Conservation (phyloP, 2,888 invertebrate genomes). For the Keiferia lycopersicella region DNA sequence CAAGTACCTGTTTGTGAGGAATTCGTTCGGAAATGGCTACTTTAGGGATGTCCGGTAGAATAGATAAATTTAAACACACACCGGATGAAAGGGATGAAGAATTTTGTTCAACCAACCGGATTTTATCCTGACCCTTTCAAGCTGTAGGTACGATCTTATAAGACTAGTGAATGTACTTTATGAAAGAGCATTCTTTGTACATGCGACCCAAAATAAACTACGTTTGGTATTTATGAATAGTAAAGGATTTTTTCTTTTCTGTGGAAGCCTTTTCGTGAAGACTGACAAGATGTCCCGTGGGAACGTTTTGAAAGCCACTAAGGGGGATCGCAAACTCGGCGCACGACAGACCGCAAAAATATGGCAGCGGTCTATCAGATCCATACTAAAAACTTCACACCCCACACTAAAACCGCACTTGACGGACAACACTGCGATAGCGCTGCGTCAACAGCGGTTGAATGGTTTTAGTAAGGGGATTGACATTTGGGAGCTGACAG, state of each 20-base stretch:
- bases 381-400: too few species aligned
- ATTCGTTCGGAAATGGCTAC: not conserved
- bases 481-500: too few species aligned
- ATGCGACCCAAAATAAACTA: not conserved
- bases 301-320: not conserved
- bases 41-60: not conserved
- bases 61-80: not conserved
- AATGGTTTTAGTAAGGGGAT: too few species aligned
- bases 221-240: not conserved
- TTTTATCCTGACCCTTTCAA: constrained; percentile 8
- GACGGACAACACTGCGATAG: too few species aligned
- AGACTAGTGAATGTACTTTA: not conserved
- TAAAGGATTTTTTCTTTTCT: not conserved
- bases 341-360: too few species aligned
- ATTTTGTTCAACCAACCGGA: not conserved
- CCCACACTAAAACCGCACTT: too few species aligned
- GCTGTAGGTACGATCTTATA: not conserved
- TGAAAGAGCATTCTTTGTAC: not conserved
- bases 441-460: too few species aligned
- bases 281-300: not conserved
- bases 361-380: too few species aligned
- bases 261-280: not conserved
- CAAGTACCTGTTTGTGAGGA: not conserved
- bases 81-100: constrained; percentile 5
- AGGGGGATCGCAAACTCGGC: too few species aligned